Base-by-base conservation (phyloP, 2,113 vertebrate species). In the Formicarius rufipectus region DNA sequence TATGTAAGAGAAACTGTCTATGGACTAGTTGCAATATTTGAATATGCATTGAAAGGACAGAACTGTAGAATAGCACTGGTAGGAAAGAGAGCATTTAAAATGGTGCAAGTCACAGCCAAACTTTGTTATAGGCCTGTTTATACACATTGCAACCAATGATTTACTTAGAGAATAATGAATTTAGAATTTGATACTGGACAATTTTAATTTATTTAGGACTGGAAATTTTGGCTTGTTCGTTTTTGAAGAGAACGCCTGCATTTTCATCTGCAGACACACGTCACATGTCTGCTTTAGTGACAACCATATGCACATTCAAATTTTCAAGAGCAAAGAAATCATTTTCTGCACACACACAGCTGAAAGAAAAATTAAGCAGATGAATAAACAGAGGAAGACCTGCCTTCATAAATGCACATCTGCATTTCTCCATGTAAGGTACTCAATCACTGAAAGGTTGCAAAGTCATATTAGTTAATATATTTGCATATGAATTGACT, bases 401-500 rank as follows among this genome's bases (percentile, higher is more conserved):
- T 83, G 45, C 13, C 42, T 83, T 84, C 4, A 1, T 42, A 95
- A 93, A 91, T 28, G 45, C 74, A 82, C 78, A 62, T 22, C 63
- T 91, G 63, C 55, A 31, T 50, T 94, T 85, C 77, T 50, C 71
- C 56, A 31, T 42, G 62, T 40, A 62, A 63, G 69, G 39, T 30
- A 72, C 45, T 93, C 72, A 83, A n/a, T 67, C 75, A 67, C 33
- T 25, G n/a, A 64, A 79, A 91, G 71, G 62, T 19, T 87, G 44
- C 39, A 37, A 75, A 79, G 55, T 80, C 71, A 62, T 84, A 81
- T 79, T 47, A 64, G 24, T 39, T 90, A 22, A 74, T 52, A 10
- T 50, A 91, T 90, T 94, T 88, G 84, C 63, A 80, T 66, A 84
- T 88, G 71, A 85, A 95, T 89, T 75, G 82, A 75, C 64, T 84